These are phyloP conservation scores for Diabrotica undecimpunctata DNA, from an alignment of 1,140 invertebrate genomes.

Conservation along the genomic window DNA sequence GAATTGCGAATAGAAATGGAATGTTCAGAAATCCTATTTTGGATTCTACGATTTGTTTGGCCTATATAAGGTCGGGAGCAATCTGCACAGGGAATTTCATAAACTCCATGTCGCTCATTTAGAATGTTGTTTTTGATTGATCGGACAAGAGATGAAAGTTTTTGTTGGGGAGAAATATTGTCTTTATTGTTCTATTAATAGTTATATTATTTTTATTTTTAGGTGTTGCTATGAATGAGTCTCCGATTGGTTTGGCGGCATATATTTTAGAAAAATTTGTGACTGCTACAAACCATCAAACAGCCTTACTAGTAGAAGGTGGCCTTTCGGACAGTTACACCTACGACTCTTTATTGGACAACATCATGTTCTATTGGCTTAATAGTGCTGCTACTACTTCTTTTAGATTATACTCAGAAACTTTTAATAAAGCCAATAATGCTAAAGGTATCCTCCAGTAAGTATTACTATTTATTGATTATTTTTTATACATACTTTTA, in stretches of 20 bases:
- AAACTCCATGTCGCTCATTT: too few relatives aligned
- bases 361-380: constrained; percentile 87
- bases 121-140: too few relatives aligned
- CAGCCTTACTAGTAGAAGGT: constrained; percentile 54
- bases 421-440: constrained; percentile 47
- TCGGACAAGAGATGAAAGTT: too few relatives aligned
- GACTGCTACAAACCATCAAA: constrained; percentile 62
- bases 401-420: constrained; percentile 72
- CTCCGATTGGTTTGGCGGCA: constrained; percentile 72
- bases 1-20: too few relatives aligned
- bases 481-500: constrained; percentile 43
- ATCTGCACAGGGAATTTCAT: too few relatives aligned
- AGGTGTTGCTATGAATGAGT: constrained; percentile 61
- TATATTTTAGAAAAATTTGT: constrained; percentile 88
- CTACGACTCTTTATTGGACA: constrained; percentile 77
- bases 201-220: not conserved
- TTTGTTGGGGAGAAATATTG: too few relatives aligned
- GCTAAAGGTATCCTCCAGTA: constrained; percentile 52
- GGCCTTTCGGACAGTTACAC: constrained; percentile 63
- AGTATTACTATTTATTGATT: constrained; percentile 23
- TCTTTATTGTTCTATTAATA: too few relatives aligned
- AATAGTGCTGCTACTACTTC: constrained; percentile 74
- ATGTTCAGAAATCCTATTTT: too few relatives aligned
- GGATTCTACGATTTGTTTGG: too few relatives aligned
- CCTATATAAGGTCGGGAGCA: too few relatives aligned